phyloP scores from a whole-genome alignment of 2,113 vertebrate species.

The Felis chaus region DNA sequence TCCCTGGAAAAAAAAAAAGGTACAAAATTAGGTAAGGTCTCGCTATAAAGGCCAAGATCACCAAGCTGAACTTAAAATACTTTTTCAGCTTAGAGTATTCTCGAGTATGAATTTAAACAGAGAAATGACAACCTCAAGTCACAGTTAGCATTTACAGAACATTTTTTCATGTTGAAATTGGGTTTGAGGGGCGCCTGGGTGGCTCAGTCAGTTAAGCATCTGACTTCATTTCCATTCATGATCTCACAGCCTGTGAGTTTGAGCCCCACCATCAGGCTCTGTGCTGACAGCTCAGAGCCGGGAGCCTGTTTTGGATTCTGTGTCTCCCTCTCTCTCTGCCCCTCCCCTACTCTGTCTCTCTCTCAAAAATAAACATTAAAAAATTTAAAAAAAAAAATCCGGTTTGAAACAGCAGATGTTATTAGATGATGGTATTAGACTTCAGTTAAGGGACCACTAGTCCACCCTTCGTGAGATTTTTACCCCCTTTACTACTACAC shows the following conservation, averaged over 20 bases:
- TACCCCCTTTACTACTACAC: background rate
- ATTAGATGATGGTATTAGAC: background rate
- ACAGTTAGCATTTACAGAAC: background rate
- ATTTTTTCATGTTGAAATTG: background rate
- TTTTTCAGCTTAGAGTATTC: background rate
- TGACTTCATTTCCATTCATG: too few species aligned
- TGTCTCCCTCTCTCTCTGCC: too few species aligned
- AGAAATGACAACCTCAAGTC: background rate
- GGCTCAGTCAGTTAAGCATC: too few species aligned
- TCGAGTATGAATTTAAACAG: background rate
- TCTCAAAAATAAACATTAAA: too few species aligned
- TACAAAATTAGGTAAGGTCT: background rate
- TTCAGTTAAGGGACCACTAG: background rate
- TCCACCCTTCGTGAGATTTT: background rate
- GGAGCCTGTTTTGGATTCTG: too few species aligned
- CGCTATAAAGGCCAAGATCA: background rate
- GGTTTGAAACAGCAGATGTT: background rate
- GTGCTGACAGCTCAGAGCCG: too few species aligned
- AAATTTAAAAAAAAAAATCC: background rate
- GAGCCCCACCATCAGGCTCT: too few species aligned
- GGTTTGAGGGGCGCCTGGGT: background rate
- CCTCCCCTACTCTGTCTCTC: too few species aligned
- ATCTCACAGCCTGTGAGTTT: too few species aligned
- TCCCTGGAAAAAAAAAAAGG: constrained; percentile 85
- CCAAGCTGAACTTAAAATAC: background rate